A percentile compares a stretch with the other conserved stretches of the same genome.
Evolutionary conservation across 2,888 invertebrate genomes (phyloP).

Genomic region (Eristalinus sepulchralis): DNA sequence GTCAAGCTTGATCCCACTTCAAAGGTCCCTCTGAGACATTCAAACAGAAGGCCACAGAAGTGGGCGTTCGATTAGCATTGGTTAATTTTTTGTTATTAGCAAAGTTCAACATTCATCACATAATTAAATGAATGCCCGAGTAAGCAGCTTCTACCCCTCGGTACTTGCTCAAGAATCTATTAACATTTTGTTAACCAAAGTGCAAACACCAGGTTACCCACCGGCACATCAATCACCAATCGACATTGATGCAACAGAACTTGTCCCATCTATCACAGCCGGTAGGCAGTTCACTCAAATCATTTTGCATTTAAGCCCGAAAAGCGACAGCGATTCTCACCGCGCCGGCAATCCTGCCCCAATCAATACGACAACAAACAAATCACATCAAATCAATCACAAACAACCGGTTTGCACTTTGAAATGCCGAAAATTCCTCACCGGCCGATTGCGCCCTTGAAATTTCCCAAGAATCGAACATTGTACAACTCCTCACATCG

Average conservation of each 20-base stretch:
- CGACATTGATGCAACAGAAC: slow-evolving; percentile 45
- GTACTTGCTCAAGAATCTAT: not conserved
- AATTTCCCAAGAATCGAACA: slow-evolving; percentile 51
- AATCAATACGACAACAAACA: slow-evolving; percentile 69
- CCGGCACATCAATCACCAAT: slow-evolving; percentile 54
- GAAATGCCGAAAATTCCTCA: slow-evolving; percentile 63
- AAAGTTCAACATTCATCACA: not conserved
- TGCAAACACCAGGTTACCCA: slow-evolving; percentile 13
- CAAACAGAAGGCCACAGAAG: not conserved
- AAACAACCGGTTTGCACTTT: slow-evolving; percentile 49
- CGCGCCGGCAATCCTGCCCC: not conserved
- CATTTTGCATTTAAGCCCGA: slow-evolving; percentile 42
- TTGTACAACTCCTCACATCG: slow-evolving; percentile 31
- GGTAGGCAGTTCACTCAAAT: slow-evolving; percentile 19
- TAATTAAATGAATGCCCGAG: too few relatives aligned
- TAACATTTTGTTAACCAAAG: not conserved
- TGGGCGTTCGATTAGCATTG: not conserved
- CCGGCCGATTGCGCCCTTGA: slow-evolving; percentile 63
- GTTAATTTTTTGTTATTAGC: not conserved
- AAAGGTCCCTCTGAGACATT: not conserved
- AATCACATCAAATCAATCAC: slow-evolving; percentile 69
- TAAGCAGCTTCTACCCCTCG: not conserved
- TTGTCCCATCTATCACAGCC: slow-evolving; percentile 61
- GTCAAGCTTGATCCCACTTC: too few relatives aligned
- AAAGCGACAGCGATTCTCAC: slow-evolving; percentile 48